phyloP scores from a whole-genome alignment of 1,140 invertebrate genomes.

The Ceratina japonica region DNA sequence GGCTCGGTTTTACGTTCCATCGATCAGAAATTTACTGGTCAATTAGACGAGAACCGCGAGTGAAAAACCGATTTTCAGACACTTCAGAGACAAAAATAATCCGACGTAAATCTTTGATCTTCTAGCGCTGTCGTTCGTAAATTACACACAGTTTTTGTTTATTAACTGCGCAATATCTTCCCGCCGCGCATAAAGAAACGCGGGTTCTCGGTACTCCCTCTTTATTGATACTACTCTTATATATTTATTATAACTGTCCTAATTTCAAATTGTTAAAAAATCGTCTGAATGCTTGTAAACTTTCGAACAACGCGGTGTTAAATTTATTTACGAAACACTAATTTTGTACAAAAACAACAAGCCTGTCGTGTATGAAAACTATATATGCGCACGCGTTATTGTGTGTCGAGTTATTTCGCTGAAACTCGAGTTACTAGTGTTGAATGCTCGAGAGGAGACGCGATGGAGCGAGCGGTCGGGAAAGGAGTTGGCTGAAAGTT shows the following conservation, averaged over 20 bases:
- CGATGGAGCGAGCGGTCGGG: not conserved
- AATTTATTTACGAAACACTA: not conserved
- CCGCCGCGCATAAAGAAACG: too few species aligned
- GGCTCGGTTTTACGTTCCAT: conserved; percentile 5
- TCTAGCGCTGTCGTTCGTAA: too few species aligned
- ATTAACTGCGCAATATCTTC: too few species aligned
- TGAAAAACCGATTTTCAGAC: not conserved
- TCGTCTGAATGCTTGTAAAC: too few species aligned
- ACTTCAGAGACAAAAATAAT: not conserved
- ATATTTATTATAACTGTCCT: too few species aligned
- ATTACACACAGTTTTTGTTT: too few species aligned
- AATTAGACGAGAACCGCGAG: not conserved
- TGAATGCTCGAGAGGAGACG: not conserved
- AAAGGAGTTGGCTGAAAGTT: conserved; percentile 36
- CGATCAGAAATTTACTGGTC: conserved; percentile 36
- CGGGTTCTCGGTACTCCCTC: too few species aligned
- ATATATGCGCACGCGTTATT: not conserved
- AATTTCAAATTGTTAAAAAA: too few species aligned
- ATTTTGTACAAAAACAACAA: not conserved
- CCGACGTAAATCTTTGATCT: not conserved
- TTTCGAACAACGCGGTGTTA: too few species aligned
- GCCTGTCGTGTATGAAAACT: too few species aligned
- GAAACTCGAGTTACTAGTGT: not conserved
- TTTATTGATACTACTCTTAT: too few species aligned
- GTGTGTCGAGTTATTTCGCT: not conserved